These are phyloP conservation scores for Tyria jacobaeae DNA, from an alignment of 2,888 invertebrate genomes.

Conservation along the genomic window DNA sequence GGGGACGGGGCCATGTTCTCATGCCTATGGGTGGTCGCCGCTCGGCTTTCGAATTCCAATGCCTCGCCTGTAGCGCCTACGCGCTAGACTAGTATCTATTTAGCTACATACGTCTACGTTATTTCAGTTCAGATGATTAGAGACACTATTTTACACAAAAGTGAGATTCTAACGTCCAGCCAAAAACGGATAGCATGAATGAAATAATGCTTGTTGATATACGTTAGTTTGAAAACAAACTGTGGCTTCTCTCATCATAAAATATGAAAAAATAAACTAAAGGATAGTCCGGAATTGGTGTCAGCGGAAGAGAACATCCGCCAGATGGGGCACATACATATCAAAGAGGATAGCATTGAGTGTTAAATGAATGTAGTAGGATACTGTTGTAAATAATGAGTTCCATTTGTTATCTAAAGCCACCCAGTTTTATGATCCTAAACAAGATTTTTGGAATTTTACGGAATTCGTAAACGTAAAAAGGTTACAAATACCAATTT, in stretches of 20 bases:
- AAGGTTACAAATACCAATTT: background rate
- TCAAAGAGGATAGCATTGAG: slow-evolving; percentile 44
- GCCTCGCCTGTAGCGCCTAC: slow-evolving; percentile 84
- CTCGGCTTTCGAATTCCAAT: slow-evolving; percentile 86
- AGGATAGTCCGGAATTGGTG: slow-evolving; percentile 80
- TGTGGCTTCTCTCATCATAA: slow-evolving; percentile 72
- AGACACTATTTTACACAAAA: slow-evolving; percentile 17
- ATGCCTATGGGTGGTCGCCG: slow-evolving; percentile 86
- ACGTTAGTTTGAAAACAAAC: slow-evolving; percentile 63
- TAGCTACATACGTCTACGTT: slow-evolving; percentile 52
- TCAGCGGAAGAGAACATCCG: slow-evolving; percentile 83
- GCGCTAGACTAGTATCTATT: slow-evolving; percentile 70
- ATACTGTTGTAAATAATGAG: slow-evolving; percentile 6
- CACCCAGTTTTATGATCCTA: background rate
- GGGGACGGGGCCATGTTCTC: slow-evolving; percentile 82
- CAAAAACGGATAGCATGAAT: slow-evolving; percentile 62
- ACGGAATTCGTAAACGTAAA: background rate
- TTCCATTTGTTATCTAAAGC: background rate
- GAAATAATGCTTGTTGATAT: slow-evolving; percentile 61
- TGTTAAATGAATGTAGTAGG: slow-evolving; percentile 33
- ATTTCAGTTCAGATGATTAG: slow-evolving; percentile 36
- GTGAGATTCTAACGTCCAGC: slow-evolving; percentile 1
- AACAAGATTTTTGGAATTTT: background rate
- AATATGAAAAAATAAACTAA: slow-evolving; percentile 77
- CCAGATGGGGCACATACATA: slow-evolving; percentile 79